Conservation (phyloP, 2,888 invertebrate genomes). For the Scelioninae gen. 2 region DNA sequence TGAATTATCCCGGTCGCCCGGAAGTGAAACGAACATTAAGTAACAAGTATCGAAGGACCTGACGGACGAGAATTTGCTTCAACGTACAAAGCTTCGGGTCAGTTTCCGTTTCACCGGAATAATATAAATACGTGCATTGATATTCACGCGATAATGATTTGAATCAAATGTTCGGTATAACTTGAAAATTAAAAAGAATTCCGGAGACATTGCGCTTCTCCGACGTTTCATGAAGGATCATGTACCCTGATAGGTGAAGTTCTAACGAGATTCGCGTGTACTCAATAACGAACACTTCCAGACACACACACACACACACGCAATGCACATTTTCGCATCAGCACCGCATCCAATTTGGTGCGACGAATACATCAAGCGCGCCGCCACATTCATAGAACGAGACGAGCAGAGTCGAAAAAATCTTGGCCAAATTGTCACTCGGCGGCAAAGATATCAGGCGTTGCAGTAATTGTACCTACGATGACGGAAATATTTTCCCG, state of each 20-base stretch:
- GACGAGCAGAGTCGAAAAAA: too few relatives aligned
- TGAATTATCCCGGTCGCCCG: slow-evolving; percentile 44
- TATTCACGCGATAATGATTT: too few relatives aligned
- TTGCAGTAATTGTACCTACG: slow-evolving; percentile 9
- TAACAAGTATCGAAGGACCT: slow-evolving; percentile 37
- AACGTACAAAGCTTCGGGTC: slow-evolving; percentile 67
- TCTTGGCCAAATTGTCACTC: neutral
- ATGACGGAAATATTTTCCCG: slow-evolving; percentile 36
- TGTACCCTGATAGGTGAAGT: slow-evolving; percentile 8
- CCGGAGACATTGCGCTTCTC: too few relatives aligned
- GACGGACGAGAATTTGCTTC: slow-evolving; percentile 65
- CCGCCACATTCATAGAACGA: too few relatives aligned
- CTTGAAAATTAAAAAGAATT: too few relatives aligned
- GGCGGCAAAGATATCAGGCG: neutral
- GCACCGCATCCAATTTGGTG: too few relatives aligned
- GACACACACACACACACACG: neutral
- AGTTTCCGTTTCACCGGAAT: slow-evolving; percentile 73
- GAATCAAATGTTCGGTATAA: too few relatives aligned
- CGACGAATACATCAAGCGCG: too few relatives aligned
- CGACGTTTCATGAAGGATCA: slow-evolving; percentile 8
- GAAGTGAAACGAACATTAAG: slow-evolving; percentile 32
- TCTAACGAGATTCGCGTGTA: slow-evolving; percentile 51
- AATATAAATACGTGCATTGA: too few relatives aligned
- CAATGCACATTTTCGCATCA: too few relatives aligned
- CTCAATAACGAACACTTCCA: slow-evolving; percentile 16